Percentiles rank a stretch among this genome's conserved stretches.
Conservation (phyloP, 2,113 vertebrate genomes). For the Vireo altiloquus region DNA sequence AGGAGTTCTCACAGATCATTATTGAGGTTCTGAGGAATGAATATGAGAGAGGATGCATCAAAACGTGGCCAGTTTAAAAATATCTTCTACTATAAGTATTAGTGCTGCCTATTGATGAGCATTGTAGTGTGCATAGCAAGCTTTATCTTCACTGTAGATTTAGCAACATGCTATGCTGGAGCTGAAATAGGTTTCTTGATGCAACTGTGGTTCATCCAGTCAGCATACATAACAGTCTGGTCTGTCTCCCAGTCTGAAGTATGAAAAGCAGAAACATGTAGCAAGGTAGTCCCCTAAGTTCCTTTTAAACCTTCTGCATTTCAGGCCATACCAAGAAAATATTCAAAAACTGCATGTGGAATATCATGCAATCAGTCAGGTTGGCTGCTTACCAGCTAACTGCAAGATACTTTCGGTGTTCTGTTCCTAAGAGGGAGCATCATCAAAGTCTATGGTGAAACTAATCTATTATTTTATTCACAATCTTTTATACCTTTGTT, state of each 20-base stretch:
- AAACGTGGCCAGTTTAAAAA: not conserved
- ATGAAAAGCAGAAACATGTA: not conserved
- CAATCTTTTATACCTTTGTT: not conserved
- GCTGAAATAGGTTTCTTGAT: not conserved
- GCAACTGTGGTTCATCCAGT: not conserved
- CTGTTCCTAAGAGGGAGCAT: not conserved
- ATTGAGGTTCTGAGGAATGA: not conserved
- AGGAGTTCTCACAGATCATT: conserved; percentile 5
- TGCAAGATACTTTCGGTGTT: not conserved
- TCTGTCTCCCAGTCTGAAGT: not conserved
- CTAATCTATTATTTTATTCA: not conserved
- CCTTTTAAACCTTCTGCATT: not conserved
- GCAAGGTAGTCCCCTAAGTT: not conserved
- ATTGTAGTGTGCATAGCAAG: not conserved
- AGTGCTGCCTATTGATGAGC: not conserved
- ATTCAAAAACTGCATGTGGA: not conserved
- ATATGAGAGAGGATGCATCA: not conserved
- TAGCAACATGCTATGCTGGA: not conserved
- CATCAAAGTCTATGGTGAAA: not conserved
- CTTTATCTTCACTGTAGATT: not conserved
- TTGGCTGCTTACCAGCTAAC: not conserved
- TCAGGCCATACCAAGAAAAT: not conserved
- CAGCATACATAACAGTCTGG: not conserved
- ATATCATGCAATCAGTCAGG: not conserved
- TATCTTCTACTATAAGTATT: not conserved